phyloP scores from a whole-genome alignment of 2,888 invertebrate species.

The Dugesia japonica region DNA sequence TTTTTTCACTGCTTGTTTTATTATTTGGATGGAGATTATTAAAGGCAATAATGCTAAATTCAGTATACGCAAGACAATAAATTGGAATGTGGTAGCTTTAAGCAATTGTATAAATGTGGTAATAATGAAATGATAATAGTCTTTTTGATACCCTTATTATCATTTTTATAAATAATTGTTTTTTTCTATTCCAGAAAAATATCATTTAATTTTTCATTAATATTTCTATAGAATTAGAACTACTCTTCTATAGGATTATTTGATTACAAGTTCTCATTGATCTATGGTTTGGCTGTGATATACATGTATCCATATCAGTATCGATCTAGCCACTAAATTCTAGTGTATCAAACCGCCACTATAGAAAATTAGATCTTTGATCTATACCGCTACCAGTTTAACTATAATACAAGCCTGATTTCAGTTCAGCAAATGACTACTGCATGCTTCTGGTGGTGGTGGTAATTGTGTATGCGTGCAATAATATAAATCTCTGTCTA shows the following conservation, averaged over 20 bases:
- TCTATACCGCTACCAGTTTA: neutral
- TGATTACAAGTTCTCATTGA: neutral
- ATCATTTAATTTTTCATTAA: too few relatives aligned
- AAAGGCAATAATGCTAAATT: too few relatives aligned
- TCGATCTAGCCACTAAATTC: neutral
- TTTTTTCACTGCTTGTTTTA: neutral
- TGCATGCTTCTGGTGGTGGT: neutral
- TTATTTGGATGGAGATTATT: neutral
- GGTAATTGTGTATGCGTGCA: neutral
- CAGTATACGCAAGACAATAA: too few relatives aligned
- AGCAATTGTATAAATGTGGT: too few relatives aligned
- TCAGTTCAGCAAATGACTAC: neutral
- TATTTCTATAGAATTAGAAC: too few relatives aligned
- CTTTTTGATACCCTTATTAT: too few relatives aligned
- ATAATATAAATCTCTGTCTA: neutral
- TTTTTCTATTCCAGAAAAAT: too few relatives aligned
- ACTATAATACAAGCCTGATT: neutral
- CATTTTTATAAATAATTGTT: too few relatives aligned
- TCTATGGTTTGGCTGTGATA: neutral
- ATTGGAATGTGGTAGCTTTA: too few relatives aligned
- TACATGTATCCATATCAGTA: neutral
- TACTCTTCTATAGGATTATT: neutral
- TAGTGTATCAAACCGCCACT: neutral
- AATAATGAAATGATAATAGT: too few relatives aligned
- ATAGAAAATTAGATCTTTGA: neutral